These are phyloP conservation scores for Cephus rjabovi DNA, from an alignment of 2,888 invertebrate species.

Conservation along the genomic window DNA sequence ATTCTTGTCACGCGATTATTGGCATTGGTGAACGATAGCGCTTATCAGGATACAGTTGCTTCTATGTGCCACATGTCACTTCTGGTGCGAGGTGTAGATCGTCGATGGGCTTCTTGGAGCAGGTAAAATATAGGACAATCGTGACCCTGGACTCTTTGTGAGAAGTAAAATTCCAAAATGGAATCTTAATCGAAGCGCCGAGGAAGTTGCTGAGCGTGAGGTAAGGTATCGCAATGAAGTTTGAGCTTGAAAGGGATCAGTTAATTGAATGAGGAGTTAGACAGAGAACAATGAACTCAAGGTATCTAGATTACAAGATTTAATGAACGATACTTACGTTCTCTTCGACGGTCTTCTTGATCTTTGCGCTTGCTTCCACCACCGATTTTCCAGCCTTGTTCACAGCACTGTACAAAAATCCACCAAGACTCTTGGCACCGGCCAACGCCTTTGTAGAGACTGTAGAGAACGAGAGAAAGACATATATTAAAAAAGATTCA, in stretches of 20 bases:
- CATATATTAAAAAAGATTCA: neutral
- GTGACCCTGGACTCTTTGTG: neutral
- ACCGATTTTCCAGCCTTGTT: constrained; percentile 96
- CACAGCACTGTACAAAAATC: constrained; percentile 93
- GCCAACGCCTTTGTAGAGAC: constrained; percentile 91
- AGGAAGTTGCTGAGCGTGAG: neutral
- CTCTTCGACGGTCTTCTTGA: constrained; percentile 96
- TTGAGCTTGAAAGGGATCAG: neutral
- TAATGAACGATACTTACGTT: constrained; percentile 76
- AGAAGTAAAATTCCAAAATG: neutral
- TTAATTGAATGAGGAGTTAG: neutral
- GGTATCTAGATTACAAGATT: neutral
- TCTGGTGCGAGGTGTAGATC: neutral
- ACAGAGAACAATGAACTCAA: neutral
- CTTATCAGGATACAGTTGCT: neutral
- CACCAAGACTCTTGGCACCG: constrained; percentile 91
- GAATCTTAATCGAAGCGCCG: neutral
- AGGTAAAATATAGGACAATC: neutral
- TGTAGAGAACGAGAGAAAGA: constrained; percentile 55
- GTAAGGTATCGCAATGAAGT: neutral
- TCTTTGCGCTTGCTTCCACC: constrained; percentile 89
- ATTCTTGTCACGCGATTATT: neutral
- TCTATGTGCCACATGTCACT: neutral
- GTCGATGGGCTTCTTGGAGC: neutral
- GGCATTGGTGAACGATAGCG: neutral